Percentiles rank a stretch among this genome's conserved stretches.
Evolutionary conservation across 2,113 vertebrate genomes (phyloP).

Genomic region (Crotalus helleri): DNA sequence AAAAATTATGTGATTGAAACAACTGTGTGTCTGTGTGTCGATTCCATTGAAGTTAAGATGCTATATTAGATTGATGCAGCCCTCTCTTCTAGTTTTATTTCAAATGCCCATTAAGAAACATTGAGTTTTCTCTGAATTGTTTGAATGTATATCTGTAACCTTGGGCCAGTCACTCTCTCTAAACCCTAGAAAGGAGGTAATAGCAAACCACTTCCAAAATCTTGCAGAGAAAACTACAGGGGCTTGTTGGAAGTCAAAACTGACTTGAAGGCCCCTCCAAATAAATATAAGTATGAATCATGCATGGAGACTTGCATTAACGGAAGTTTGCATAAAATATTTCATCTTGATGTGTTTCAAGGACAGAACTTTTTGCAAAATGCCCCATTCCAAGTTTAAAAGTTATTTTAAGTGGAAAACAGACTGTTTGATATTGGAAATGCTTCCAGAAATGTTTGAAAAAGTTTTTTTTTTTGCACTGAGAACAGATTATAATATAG

Average conservation of each 20-base stretch:
- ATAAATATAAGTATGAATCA: neutral
- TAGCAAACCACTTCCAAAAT: neutral
- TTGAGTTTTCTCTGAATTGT: conserved; percentile 4
- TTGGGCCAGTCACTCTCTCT: neutral
- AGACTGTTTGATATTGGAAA: neutral
- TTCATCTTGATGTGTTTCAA: neutral
- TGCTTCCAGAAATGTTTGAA: neutral
- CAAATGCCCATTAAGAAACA: conserved; percentile 14
- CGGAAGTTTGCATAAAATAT: neutral
- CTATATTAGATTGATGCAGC: neutral
- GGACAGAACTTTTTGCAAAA: neutral
- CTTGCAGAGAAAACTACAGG: neutral
- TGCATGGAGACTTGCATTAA: neutral
- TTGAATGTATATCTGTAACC: neutral
- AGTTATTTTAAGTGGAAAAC: neutral
- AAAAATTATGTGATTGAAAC: neutral
- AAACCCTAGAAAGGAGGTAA: neutral
- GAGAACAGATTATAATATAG: neutral
- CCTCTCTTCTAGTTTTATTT: neutral
- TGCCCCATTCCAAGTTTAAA: neutral
- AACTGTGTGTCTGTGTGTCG: neutral
- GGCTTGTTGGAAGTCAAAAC: neutral
- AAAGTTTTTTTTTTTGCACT: neutral
- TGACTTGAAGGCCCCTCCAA: neutral
- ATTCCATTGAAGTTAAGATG: neutral